Evolutionary conservation across 2,888 invertebrate genomes (phyloP).

Genomic region (Rhagonycha fulva): DNA sequence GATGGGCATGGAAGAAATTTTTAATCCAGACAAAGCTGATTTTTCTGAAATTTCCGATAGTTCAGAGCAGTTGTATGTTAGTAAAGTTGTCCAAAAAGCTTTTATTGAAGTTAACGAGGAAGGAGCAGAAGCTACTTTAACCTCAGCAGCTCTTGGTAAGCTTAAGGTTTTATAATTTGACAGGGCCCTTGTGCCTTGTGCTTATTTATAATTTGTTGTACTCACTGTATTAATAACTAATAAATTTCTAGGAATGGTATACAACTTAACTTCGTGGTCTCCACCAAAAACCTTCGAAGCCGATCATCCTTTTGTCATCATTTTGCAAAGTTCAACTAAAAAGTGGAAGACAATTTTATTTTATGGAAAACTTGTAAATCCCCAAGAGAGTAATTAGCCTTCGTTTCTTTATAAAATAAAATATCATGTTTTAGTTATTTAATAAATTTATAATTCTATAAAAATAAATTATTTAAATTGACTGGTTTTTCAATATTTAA

Average conservation of each 20-base stretch:
- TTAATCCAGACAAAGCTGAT: constrained; percentile 61
- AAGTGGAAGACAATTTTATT: background rate
- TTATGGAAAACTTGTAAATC: background rate
- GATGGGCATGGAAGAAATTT: constrained; percentile 74
- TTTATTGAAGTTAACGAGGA: constrained; percentile 87
- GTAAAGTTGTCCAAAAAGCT: constrained; percentile 80
- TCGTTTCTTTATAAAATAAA: too few relatives aligned
- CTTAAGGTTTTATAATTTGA: too few relatives aligned
- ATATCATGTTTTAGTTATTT: too few relatives aligned
- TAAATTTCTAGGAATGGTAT: background rate
- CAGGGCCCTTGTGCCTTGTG: too few relatives aligned
- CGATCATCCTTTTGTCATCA: constrained; percentile 18
- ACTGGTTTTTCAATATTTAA: too few relatives aligned
- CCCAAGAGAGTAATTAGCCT: background rate
- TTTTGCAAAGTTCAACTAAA: background rate
- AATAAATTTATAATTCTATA: too few relatives aligned
- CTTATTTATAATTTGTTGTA: too few relatives aligned
- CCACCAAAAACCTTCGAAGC: background rate
- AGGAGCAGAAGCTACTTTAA: constrained; percentile 87
- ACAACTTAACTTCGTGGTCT: too few relatives aligned
- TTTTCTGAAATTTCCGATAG: constrained; percentile 65
- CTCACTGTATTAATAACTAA: too few relatives aligned
- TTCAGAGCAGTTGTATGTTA: constrained; percentile 60
- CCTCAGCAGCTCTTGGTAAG: too few relatives aligned
- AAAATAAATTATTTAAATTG: too few relatives aligned